Percentiles rank a stretch among this genome's conserved stretches.
Evolutionary conservation across 2,797 vertebrate species (phyloP).

Genomic region (Gobionotothen gibberifrons): DNA sequence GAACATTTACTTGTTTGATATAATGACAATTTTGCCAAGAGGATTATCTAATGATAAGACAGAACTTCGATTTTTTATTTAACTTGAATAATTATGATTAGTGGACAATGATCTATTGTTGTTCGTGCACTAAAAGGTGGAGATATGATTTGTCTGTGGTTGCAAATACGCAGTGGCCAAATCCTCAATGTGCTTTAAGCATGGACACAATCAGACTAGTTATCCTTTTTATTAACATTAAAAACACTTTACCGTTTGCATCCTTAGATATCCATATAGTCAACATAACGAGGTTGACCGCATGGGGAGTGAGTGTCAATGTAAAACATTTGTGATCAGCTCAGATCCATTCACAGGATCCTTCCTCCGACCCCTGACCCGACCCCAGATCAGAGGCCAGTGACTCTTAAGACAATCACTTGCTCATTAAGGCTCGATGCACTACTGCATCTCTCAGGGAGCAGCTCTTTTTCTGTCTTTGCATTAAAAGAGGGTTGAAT

Average conservation of each 20-base stretch:
- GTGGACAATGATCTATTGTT: conserved; percentile 21
- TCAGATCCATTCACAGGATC: conserved; percentile 25
- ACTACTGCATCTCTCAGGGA: conserved; percentile 97
- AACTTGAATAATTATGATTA: conserved; percentile 17
- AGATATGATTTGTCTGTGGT: conserved; percentile 21
- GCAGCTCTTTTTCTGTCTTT: conserved; percentile 88
- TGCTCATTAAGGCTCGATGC: conserved; percentile 85
- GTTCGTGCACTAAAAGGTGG: conserved; percentile 25
- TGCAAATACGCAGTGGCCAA: conserved; percentile 66
- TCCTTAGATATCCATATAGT: conserved; percentile 7
- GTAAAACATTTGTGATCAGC: conserved; percentile 16
- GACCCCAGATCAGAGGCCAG: conserved; percentile 75
- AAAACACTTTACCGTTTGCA: conserved; percentile 19
- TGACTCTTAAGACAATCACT: conserved; percentile 95
- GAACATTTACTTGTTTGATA: conserved; percentile 10
- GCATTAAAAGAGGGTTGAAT: conserved; percentile 83
- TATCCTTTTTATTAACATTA: conserved; percentile 14
- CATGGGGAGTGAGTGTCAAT: conserved; percentile 7
- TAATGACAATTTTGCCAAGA: not conserved
- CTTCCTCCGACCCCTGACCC: conserved; percentile 44
- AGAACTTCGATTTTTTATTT: conserved; percentile 36
- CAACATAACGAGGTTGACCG: conserved; percentile 8
- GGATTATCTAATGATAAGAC: not conserved
- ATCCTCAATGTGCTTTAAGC: conserved; percentile 27
- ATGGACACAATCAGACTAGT: conserved; percentile 5